Evolutionary conservation across 2,888 invertebrate genomes (phyloP), one percentile per base, ranked within the genome.

Genomic region (Xestia rhomboidea): DNA sequence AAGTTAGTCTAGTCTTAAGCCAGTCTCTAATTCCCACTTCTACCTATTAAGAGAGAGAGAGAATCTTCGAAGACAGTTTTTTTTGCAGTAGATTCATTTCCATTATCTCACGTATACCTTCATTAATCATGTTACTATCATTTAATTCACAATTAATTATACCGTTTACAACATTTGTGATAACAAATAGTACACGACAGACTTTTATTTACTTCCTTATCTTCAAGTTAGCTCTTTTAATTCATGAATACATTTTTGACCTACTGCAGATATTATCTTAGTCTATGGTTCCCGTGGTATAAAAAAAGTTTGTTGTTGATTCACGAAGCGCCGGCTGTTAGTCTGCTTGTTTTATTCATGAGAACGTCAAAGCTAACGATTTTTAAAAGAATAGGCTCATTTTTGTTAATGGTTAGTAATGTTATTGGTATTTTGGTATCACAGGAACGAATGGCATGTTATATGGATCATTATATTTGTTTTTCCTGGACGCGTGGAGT

Each of bases 231-330:
- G 63, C 11, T 63, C 13, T 51, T n/a, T 10, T 49, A 24, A 1
- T 57, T 30, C 8, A 10, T 13, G 3, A n/a, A 34, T 34, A 46
- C 15, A 79, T 41, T 46, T 68, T 30, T 41, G 21, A n/a, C 60
- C 60, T 60, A 70, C 73, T 82, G 80, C 18, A 67, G 63, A 77
- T 74, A 66, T 49, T 49, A 21, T 74, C 21, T 74, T 77, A 79
- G 51, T 63, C 87, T 85, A 64, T 82, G 85, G 83, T 79, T 70
- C 51, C 71, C 27, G 24, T 34, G 3, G 30, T 41, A 30, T 57
- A 68, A 76, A 86, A 81, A 86, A 84, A 78, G 74, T 81, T 76
- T 60, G 71, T 83, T 83, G 81, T 83, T 86, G 81, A 83, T 85
- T 86, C 85, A 87, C 44, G 38, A 60, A 68, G 64, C 51, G 67